Base-by-base conservation (phyloP, 2,113 vertebrate genomes). In the Tapirus terrestris region DNA sequence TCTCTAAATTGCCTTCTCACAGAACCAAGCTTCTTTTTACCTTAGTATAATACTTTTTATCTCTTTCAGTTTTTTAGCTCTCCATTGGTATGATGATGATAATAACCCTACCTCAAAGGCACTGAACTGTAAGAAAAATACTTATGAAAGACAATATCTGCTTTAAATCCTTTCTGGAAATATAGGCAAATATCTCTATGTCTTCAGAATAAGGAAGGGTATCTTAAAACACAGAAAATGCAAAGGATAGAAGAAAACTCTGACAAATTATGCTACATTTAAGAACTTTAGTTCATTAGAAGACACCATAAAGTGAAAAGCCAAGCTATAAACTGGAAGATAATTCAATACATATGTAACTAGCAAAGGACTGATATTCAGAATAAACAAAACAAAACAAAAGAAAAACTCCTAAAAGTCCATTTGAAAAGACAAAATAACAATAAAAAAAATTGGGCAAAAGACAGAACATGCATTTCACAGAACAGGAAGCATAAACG, bases 151-250 rank as follows among this genome's bases (percentile, higher is more conserved):
- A 70, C 45, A 7, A 31, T 43, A 72, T 88, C 53, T 91, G 43
- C 13, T 82, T 93, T 82, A 94, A 81, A 82, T 56, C 51, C 51
- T n/a, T 82, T 83, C 60, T 53, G 33, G 21, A 95, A 90, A 88
- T 53, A 94, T 0, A 89, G 14, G 43, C 21, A 84, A 85, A 21
- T 39, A 84, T 31, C n/a, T 84, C 25, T 75, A 18, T 21, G 23
- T 68, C 67, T 87, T 82, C n/a, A 89, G 20, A 83, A 79, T 25
- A 83, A 20, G 31, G 14, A 79, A 96, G 11, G 18, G 33, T 48
- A 84, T 58, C 21, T 88, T 53, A 56, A 75, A 39, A 61, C 8
- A 58, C 17, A 72, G n/a, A 82, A 83, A 72, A 96, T 27, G 43
- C 1, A 68, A 90, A 68, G 68, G 27, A 63, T 29, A 67, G 93